phyloP scores from a whole-genome alignment of 2,888 invertebrate genomes.

The Perizoma flavofasciatum region DNA sequence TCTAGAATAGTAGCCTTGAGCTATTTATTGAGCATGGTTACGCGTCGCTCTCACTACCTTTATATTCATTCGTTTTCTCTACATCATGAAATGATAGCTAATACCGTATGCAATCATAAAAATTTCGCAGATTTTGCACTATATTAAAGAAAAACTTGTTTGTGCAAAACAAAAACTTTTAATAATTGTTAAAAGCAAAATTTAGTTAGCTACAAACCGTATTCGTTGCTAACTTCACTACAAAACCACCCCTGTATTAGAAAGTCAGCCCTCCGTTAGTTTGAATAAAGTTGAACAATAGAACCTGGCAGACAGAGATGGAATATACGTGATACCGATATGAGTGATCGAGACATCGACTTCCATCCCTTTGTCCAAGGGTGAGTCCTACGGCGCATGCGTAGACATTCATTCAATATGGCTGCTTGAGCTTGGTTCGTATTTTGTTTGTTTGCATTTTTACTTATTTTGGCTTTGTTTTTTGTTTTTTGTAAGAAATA shows the following conservation, averaged over 20 bases:
- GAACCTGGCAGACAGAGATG: constrained; percentile 46
- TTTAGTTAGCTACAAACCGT: no score
- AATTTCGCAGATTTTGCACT: no score
- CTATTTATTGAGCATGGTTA: no score
- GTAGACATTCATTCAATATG: constrained; percentile 70
- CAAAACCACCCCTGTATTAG: constrained; percentile 48
- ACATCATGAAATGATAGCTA: no score
- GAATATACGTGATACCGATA: constrained; percentile 16
- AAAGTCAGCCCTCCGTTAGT: constrained; percentile 63
- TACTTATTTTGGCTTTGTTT: constrained; percentile 11
- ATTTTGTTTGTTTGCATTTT: constrained; percentile 49
- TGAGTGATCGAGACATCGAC: constrained; percentile 48
- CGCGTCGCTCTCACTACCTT: no score
- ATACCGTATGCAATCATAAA: no score
- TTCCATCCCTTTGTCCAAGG: constrained; percentile 64
- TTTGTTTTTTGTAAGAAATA: neutral
- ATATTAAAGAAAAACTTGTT: no score
- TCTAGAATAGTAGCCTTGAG: no score
- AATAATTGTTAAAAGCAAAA: no score
- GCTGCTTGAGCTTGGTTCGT: constrained; percentile 64
- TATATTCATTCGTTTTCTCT: no score
- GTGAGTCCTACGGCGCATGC: constrained; percentile 63
- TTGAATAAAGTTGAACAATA: constrained; percentile 68
- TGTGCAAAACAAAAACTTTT: no score
- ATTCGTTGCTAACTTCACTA: constrained; percentile 61